Evolutionary conservation across 2,113 vertebrate species (phyloP).

Genomic region (Salvelinus sp.): DNA sequence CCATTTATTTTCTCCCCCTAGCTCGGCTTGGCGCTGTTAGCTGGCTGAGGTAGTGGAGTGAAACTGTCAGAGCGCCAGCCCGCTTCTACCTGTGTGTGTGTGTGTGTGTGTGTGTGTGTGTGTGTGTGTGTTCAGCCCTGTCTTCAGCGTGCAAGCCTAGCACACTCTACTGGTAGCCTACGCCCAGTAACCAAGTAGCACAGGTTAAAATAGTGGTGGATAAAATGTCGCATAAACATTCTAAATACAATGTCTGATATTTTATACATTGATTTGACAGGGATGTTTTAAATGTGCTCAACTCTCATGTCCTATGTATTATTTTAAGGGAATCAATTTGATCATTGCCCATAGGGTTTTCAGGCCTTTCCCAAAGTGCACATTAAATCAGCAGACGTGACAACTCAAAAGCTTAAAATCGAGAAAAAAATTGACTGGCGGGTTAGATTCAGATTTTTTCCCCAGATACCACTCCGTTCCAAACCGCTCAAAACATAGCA

Average conservation of each 20-base stretch:
- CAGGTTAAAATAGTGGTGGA: too few species aligned
- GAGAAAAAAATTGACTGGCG: too few species aligned
- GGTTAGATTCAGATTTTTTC: too few species aligned
- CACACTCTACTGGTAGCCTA: constrained; percentile 41
- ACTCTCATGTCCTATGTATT: not conserved
- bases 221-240: not conserved
- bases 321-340: not conserved
- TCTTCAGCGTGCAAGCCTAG: constrained; percentile 30
- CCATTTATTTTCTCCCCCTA: not conserved
- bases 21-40: not conserved
- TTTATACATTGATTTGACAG: too few species aligned
- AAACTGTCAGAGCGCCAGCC: constrained; percentile 6
- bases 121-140: too few species aligned
- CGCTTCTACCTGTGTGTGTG: constrained; percentile 1
- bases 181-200: constrained; percentile 3
- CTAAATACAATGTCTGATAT: not conserved
- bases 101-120: constrained; percentile 9
- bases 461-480: not conserved
- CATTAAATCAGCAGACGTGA: not conserved
- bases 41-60: constrained; percentile 9
- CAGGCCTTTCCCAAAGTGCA: not conserved
- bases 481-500: not conserved
- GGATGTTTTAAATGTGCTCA: not conserved
- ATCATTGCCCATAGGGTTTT: not conserved
- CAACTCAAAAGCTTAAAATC: too few species aligned